Evolutionary conservation across 2,113 vertebrate species (phyloP).

Genomic region (Cryptomyrus ogoouensis): DNA sequence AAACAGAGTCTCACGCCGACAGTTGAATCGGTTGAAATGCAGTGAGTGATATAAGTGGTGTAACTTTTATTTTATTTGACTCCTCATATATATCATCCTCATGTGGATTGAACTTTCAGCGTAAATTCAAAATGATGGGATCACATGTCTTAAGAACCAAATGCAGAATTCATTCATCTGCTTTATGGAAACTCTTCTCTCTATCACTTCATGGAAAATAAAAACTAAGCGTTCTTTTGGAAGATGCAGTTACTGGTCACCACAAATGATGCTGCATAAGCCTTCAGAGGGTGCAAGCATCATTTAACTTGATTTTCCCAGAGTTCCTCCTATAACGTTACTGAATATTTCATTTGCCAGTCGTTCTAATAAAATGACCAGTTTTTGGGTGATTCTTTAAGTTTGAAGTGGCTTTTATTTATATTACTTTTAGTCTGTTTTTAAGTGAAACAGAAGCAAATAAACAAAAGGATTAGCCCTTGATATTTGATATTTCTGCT

Average conservation of each 20-base stretch:
- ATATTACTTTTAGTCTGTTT: not conserved
- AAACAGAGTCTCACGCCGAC: not conserved
- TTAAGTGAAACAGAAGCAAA: not conserved
- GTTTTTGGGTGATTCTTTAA: not conserved
- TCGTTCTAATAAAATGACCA: too few relatives aligned
- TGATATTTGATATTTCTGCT: not conserved
- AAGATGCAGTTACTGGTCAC: constrained; percentile 39
- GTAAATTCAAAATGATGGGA: not conserved
- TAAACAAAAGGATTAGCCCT: not conserved
- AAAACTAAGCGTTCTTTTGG: constrained; percentile 47
- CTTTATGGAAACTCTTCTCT: constrained; percentile 32
- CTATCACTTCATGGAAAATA: constrained; percentile 54
- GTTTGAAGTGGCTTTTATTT: not conserved
- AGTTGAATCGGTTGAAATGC: not conserved
- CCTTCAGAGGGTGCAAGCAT: constrained; percentile 43
- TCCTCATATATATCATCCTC: not conserved
- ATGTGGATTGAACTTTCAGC: not conserved
- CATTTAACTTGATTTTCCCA: constrained; percentile 57
- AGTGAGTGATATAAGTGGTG: not conserved
- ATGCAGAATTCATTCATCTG: not conserved
- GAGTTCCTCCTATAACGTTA: constrained; percentile 31
- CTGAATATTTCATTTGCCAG: not conserved
- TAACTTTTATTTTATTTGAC: not conserved
- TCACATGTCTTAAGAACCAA: not conserved
- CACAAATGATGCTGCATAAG: constrained; percentile 30